Base-by-base conservation (phyloP, 1,140 invertebrate species). In the Pseudomyrmex pallidus region DNA sequence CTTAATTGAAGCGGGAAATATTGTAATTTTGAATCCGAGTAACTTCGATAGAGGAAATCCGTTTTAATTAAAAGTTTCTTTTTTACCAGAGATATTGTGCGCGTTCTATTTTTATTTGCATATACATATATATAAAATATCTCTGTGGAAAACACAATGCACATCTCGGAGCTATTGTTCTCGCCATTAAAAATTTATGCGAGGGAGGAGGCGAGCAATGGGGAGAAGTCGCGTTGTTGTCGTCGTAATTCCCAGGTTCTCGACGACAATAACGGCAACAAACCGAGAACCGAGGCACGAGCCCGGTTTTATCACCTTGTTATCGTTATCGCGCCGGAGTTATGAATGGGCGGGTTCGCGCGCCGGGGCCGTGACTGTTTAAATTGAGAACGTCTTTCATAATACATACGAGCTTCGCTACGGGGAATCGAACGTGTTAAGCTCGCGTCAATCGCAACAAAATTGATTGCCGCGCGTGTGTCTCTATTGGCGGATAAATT, bases 301-400 rank as follows among this genome's bases (percentile, higher is more conserved):
- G 84, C 54, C 17, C 7, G 17, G n/a, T 56, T 87, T 35, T 87
- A 87, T 86, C 85, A 68, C 44, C 61, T 72, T 54, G 86, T 87
- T 88, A 87, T 90, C 74, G 72, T 86, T 62, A 77, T 85, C 89
- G 70, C 74, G 77, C 56, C 72, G 62, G 35, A 91, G 83, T 91
- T 91, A 91, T 89, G 89, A 91, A 91, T 91, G 90, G 85, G 82
- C 82, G 86, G 86, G 82, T 85, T 89, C 66, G 70, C 61, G 66
- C 46, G 72, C 46, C 80, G 61, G 46, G 46, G 20, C 17, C 17
- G 12, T 25, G 72, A 46, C 48, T 80, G 84, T 61, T 54, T 44
- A 57, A 86, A 61, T 83, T 46, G 50, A 9, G 20, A 59, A 70
- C 7, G 20, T 72, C 61, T 73, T 73, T 74, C 57, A 22, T 35